Conservation (phyloP, 37 sponge, comb jelly and placozoan genomes). For the Aphrocallistes beatrix region DNA sequence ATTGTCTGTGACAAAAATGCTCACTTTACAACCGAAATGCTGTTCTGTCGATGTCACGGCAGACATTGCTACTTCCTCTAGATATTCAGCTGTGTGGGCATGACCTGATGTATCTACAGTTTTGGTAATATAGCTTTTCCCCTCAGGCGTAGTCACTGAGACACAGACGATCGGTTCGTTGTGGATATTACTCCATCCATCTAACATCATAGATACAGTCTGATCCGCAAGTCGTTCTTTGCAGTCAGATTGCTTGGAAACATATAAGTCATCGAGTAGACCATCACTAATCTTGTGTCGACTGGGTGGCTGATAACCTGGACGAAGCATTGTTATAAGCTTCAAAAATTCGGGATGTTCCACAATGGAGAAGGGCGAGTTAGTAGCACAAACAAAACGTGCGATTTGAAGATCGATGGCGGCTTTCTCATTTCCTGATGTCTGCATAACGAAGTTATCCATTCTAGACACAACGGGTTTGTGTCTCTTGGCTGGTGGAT, state of each 20-base stretch:
- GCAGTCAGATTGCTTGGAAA: not conserved
- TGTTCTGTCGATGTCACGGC: not conserved
- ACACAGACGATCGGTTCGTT: conserved; percentile 6
- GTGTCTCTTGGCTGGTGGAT: conserved; percentile 19
- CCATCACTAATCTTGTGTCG: not conserved
- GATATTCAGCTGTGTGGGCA: not conserved
- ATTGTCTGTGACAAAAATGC: not conserved
- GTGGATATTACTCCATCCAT: conserved; percentile 19
- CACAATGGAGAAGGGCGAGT: conserved; percentile 6
- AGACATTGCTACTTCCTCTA: not conserved
- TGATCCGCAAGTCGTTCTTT: not conserved
- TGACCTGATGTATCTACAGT: conserved; percentile 4
- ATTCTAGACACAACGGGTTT: conserved; percentile 13
- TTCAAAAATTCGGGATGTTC: conserved; percentile 7
- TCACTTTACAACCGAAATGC: not conserved
- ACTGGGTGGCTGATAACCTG: conserved; percentile 7
- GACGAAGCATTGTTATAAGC: not conserved
- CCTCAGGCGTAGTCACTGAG: not conserved
- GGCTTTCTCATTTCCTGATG: not conserved
- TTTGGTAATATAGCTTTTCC: not conserved
- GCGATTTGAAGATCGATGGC: not conserved
- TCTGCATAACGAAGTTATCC: not conserved
- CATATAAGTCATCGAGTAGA: not conserved
- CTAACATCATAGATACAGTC: not conserved
- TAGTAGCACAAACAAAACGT: not conserved